Percentiles rank a stretch among this genome's conserved stretches.
These are phyloP conservation scores for Saxidomus purpurata DNA, from an alignment of 1,140 invertebrate species.

Conservation along the genomic window DNA sequence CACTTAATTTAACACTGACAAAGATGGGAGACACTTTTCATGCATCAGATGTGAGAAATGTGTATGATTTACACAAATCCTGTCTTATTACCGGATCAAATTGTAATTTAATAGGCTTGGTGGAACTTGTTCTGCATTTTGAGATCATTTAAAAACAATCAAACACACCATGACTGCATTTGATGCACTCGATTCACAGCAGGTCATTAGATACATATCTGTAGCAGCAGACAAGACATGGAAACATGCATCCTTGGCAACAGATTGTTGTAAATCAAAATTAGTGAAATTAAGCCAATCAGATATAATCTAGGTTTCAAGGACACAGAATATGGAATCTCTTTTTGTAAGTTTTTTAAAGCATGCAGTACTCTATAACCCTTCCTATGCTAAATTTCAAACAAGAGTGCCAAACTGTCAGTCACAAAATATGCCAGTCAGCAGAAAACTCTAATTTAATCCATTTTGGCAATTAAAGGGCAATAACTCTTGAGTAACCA, in stretches of 20 bases:
- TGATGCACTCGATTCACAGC: conserved; percentile 33
- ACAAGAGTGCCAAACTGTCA: no score
- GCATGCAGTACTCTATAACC: no score
- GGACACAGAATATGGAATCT: neutral
- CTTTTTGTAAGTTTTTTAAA: no score
- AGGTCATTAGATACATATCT: neutral
- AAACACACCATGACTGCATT: neutral
- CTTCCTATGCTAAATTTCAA: no score
- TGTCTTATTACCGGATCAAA: conserved; percentile 25
- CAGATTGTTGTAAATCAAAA: conserved; percentile 20
- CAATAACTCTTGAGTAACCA: no score
- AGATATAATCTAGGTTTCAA: conserved; percentile 4
- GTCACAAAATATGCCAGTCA: no score
- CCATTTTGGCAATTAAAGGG: no score
- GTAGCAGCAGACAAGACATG: conserved; percentile 15
- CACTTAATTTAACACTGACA: conserved; percentile 10
- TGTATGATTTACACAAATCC: neutral
- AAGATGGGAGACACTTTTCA: conserved; percentile 7
- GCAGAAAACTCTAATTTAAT: no score
- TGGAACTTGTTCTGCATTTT: conserved; percentile 28
- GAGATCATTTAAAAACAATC: conserved; percentile 30
- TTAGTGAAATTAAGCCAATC: conserved; percentile 5
- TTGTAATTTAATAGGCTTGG: conserved; percentile 20
- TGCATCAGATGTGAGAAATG: conserved; percentile 25
- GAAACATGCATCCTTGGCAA: conserved; percentile 29